Evolutionary conservation across 2,888 invertebrate genomes (phyloP).

Genomic region (Morpho achilles): DNA sequence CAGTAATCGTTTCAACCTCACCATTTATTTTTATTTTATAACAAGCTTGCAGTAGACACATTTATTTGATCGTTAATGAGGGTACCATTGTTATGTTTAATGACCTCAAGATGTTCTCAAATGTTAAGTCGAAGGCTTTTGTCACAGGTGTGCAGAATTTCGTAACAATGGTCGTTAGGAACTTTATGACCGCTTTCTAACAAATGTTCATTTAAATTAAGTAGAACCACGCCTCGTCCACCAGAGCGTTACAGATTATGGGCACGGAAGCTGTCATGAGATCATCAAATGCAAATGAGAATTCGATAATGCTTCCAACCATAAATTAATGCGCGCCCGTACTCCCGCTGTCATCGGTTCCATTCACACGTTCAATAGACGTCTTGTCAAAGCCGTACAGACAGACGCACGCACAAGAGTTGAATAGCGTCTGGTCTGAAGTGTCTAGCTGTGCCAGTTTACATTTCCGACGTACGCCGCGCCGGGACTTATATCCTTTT

Average conservation of each 20-base stretch:
- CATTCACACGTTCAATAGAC: constrained; percentile 67
- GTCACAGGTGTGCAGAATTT: background rate
- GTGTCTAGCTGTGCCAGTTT: constrained; percentile 41
- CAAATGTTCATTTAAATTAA: background rate
- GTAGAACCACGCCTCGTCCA: constrained; percentile 2
- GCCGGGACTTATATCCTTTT: constrained; percentile 20
- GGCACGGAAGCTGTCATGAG: constrained; percentile 34
- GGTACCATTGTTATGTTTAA: too few species aligned
- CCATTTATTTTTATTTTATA: too few species aligned
- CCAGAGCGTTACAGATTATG: constrained; percentile 25
- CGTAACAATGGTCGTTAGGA: too few species aligned
- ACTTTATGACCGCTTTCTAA: too few species aligned
- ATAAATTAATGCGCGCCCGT: constrained; percentile 70
- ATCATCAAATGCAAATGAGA: constrained; percentile 46
- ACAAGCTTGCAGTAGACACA: too few species aligned
- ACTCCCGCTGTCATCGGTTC: constrained; percentile 58
- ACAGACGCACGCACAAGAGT: constrained; percentile 49
- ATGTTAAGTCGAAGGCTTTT: background rate
- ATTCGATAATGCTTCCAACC: constrained; percentile 44
- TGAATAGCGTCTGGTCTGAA: constrained; percentile 75
- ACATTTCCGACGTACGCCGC: constrained; percentile 55
- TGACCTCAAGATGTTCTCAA: too few species aligned
- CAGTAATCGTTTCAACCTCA: too few species aligned
- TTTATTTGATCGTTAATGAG: too few species aligned
- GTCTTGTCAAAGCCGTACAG: constrained; percentile 58